Conservation (phyloP, 2,888 invertebrate species). For the Pammene aurita region DNA sequence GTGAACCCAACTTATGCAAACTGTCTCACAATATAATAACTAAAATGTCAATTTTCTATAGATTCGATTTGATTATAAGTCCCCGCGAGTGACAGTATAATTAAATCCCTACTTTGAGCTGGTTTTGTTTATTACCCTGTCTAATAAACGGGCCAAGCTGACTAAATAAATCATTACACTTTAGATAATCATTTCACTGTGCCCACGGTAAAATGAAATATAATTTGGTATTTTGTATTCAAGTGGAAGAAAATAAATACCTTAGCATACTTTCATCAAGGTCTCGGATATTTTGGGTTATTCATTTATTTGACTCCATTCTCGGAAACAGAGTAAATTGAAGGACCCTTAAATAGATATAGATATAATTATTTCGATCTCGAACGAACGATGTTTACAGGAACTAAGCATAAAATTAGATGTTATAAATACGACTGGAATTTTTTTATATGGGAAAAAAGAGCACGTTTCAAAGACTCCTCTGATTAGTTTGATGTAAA, state of each 20-base stretch:
- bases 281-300: constrained; percentile 2
- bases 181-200: constrained; percentile 33
- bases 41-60: constrained; percentile 56
- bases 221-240: constrained; percentile 12
- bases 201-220: constrained; percentile 21
- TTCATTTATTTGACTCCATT: constrained; percentile 3
- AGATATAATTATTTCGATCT: no score
- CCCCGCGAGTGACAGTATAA: constrained; percentile 65
- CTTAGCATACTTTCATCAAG: not conserved
- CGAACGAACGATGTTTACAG: no score
- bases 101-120: constrained; percentile 63
- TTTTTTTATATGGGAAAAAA: no score
- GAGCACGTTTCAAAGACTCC: no score
- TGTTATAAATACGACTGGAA: no score
- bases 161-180: constrained; percentile 68
- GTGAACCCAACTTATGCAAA: not conserved
- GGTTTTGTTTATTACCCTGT: constrained; percentile 66
- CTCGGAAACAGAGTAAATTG: constrained; percentile 2
- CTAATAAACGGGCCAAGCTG: constrained; percentile 59
- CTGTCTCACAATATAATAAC: constrained; percentile 41
- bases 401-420: no score
- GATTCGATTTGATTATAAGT: constrained; percentile 63
- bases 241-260: constrained; percentile 6
- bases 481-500: not conserved
- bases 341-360: constrained; percentile 1